These are phyloP conservation scores for Neodiprion virginianus DNA, from an alignment of 1,140 invertebrate genomes.

Conservation along the genomic window DNA sequence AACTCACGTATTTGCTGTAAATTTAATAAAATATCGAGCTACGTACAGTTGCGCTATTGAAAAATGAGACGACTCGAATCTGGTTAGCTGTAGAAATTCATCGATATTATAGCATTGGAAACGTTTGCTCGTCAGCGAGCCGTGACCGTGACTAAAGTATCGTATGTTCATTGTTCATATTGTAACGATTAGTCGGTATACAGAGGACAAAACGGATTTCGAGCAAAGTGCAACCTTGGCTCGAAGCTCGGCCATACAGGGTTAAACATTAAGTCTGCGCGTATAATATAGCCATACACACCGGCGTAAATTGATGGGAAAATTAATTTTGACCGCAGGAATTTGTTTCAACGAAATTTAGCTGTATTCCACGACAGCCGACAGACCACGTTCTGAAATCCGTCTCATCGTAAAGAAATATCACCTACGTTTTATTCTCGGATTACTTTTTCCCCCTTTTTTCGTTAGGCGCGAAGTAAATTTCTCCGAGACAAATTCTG, in stretches of 20 bases:
- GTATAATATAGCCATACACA: neutral
- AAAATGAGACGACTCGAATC: too few species aligned
- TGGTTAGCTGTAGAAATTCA: too few species aligned
- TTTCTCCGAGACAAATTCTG: too few species aligned
- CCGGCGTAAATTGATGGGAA: neutral
- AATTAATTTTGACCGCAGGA: neutral
- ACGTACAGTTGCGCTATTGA: too few species aligned
- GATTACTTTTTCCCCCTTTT: too few species aligned
- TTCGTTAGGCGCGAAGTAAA: too few species aligned
- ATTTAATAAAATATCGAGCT: too few species aligned
- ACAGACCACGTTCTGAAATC: too few species aligned
- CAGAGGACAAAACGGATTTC: neutral
- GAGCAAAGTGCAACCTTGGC: neutral
- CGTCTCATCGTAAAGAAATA: too few species aligned
- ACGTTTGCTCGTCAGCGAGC: neutral
- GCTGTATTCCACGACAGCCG: too few species aligned
- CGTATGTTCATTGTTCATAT: neutral
- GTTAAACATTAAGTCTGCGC: neutral
- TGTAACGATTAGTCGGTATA: neutral
- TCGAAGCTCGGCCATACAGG: neutral
- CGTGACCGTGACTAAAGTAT: conserved; percentile 5
- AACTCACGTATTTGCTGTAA: too few species aligned
- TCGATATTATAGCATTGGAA: neutral
- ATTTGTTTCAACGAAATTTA: neutral
- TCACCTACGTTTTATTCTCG: too few species aligned